A percentile compares a stretch with the other conserved stretches of the same genome.
These are phyloP conservation scores for Macheiramphus alcinus DNA, from an alignment of 2,113 vertebrate species.

Conservation along the genomic window DNA sequence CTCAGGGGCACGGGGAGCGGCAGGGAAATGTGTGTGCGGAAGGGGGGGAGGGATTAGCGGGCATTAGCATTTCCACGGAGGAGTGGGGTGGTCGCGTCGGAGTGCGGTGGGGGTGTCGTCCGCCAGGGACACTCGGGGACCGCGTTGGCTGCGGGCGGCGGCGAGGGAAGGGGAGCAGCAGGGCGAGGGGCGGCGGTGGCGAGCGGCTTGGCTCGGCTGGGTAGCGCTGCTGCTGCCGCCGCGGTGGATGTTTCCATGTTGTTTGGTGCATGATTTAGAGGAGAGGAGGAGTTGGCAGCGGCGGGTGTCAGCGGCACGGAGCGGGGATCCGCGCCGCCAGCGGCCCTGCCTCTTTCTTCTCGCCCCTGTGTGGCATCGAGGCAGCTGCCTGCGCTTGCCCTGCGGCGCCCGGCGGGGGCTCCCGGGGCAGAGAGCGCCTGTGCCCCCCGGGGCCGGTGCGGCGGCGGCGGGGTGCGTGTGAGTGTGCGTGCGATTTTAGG, in stretches of 20 bases:
- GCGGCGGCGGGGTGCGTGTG: conserved; percentile 16
- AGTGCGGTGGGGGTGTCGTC: too few species aligned
- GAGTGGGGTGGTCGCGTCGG: too few species aligned
- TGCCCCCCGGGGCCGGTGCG: conserved; percentile 38
- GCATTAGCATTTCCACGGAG: too few species aligned
- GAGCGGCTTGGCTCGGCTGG: neutral
- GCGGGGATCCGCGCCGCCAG: neutral
- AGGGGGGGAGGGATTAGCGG: too few species aligned
- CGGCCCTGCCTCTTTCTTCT: neutral
- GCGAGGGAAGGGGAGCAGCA: neutral
- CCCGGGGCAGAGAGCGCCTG: conserved; percentile 12
- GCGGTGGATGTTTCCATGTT: conserved; percentile 39
- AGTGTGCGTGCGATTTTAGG: conserved; percentile 48
- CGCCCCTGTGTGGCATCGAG: neutral
- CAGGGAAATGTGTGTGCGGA: too few species aligned
- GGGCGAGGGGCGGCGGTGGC: neutral
- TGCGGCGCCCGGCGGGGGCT: neutral
- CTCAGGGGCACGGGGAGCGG: too few species aligned
- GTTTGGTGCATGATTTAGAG: conserved; percentile 42
- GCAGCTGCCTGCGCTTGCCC: neutral
- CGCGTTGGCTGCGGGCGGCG: neutral
- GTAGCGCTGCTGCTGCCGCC: conserved; percentile 21
- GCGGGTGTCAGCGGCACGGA: neutral
- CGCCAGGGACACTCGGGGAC: neutral
- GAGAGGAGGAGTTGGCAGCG: conserved; percentile 40